phyloP scores from a whole-genome alignment of 1,140 invertebrate species.

The Paraescarpia echinospica region DNA sequence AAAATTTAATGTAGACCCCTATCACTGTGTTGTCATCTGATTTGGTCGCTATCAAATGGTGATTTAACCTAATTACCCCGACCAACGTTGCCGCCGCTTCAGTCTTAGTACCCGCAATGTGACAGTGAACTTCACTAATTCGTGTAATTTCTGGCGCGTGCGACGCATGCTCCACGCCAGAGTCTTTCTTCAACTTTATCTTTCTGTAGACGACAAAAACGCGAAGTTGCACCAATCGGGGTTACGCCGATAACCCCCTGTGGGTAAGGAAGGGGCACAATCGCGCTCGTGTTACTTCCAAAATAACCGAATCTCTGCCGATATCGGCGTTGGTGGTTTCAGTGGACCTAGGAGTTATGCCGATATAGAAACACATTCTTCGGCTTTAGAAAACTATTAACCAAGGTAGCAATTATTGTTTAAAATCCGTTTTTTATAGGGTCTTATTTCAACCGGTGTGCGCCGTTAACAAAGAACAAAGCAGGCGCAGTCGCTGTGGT shows the following conservation, averaged over 20 bases:
- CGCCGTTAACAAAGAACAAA: no score
- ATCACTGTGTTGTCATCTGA: no score
- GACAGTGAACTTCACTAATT: background rate
- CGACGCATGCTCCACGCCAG: background rate
- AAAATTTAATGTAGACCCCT: no score
- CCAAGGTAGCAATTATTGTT: no score
- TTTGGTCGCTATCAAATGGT: no score
- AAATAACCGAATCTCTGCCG: background rate
- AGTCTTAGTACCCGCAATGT: no score
- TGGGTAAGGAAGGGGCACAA: background rate
- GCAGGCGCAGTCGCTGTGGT: no score
- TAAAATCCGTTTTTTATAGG: no score
- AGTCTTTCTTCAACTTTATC: background rate
- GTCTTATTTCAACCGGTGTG: no score
- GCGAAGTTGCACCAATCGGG: background rate
- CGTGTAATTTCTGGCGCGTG: background rate
- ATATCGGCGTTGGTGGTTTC: background rate
- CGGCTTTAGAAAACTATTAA: background rate
- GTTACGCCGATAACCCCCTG: background rate
- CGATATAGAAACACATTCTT: background rate
- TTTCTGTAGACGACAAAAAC: background rate
- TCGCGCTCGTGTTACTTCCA: background rate
- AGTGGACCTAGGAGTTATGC: background rate
- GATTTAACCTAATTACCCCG: no score
- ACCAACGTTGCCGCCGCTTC: no score